Evolutionary conservation across 2,113 vertebrate species (phyloP).

Genomic region (Anoplopoma fimbria): DNA sequence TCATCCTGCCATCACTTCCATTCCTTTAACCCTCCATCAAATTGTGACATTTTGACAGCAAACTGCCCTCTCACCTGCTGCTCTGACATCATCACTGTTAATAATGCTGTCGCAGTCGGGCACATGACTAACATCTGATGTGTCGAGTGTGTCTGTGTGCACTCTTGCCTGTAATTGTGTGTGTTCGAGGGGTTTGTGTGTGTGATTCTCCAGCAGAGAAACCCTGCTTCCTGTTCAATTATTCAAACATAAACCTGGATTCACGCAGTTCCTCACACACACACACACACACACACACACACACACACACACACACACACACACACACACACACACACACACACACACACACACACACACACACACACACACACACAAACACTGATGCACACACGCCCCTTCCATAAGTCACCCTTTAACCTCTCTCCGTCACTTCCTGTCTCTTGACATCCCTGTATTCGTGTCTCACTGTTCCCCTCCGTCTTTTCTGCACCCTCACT

Average conservation of each 20-base stretch:
- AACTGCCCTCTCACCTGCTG: constrained; percentile 4
- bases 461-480: constrained; percentile 26
- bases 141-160: constrained; percentile 44
- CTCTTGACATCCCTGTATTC: constrained; percentile 22
- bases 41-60: constrained; percentile 27
- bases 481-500: constrained; percentile 39
- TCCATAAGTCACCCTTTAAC: constrained; percentile 44
- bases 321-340: constrained; percentile 3
- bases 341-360: constrained; percentile 23
- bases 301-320: constrained; percentile 21
- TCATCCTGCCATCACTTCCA: not conserved
- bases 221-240: constrained; percentile 67
- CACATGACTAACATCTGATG: constrained; percentile 68
- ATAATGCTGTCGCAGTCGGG: constrained; percentile 46
- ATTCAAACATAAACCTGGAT: constrained; percentile 72
- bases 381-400: constrained; percentile 17
- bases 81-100: constrained; percentile 50
- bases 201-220: constrained; percentile 58
- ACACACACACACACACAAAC: constrained; percentile 30
- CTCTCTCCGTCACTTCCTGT: constrained; percentile 48
- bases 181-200: constrained; percentile 6
- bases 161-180: constrained; percentile 28
- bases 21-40: constrained; percentile 7
- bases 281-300: constrained; percentile 3
- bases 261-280: constrained; percentile 17